Evolutionary conservation across 2,797 vertebrate genomes (phyloP), one percentile per base, ranked within the genome.

Genomic region (Cuculus canorus): DNA sequence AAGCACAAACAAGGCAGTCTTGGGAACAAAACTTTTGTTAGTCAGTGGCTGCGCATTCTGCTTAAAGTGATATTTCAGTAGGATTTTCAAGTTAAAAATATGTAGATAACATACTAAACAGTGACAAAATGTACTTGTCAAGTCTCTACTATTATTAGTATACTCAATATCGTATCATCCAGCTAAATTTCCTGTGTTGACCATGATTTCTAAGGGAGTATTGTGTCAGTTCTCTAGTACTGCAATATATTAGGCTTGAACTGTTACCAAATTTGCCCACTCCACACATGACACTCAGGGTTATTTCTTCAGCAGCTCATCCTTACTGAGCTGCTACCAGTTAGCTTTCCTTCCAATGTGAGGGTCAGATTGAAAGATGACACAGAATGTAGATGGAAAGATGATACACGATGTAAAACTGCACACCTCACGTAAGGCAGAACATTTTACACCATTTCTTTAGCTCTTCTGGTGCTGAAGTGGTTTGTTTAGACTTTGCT

Each of bases 41-140:
- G 43, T 33, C 73, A 43, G 45, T 23, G 59, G 35, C 77, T 73
- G 22, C 27, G 17, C 23, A 10, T 48, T 66, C 78, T 75, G 30
- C 48, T 47, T 12, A 35, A 53, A 54, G 25, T n/a, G 45, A 81
- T 56, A 59, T 56, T 88, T 54, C 50, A 47, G 37, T 7, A 54
- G 65, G 11, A 33, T 83, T 90, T 77, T 85, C 68, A 48, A 77
- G 41, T 81, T 82, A 59, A 93, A 79, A 82, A 80, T 50, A 89
- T 0, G 3, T 70, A 77, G 48, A 66, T 37, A 70, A 43, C 54
- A 37, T 25, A 56, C 45, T 13, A 39, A 76, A 71, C 32, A 61
- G 78, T 25, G 54, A 78, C 65, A 86, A 80, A 85, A 87, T n/a
- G 35, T 70, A 68, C 96, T 72, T 82, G 75, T 89, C 81, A 89